phyloP scores from a whole-genome alignment of 2,888 invertebrate genomes.

The Rugalucina vietnamica region DNA sequence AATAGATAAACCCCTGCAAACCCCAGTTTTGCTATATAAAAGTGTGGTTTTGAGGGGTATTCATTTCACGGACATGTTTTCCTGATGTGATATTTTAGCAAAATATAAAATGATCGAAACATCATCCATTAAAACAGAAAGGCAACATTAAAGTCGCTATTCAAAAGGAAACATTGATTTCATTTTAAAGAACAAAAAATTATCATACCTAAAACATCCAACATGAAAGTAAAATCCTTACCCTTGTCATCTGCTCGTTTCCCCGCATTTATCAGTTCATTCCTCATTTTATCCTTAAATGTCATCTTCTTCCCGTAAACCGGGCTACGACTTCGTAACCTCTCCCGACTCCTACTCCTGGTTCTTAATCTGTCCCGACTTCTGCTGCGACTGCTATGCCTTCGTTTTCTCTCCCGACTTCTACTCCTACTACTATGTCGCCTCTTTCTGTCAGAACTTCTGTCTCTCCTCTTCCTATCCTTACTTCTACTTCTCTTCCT shows the following conservation, averaged over 20 bases:
- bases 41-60: no score
- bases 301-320: constrained; percentile 73
- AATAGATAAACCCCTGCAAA: no score
- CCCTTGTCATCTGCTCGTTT: constrained; percentile 56
- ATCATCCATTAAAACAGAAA: no score
- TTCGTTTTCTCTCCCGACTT: constrained; percentile 27
- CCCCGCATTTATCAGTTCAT: constrained; percentile 76
- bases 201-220: no score
- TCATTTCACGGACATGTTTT: no score
- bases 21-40: no score
- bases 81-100: no score
- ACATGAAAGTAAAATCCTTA: constrained; percentile 11
- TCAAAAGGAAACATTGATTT: no score
- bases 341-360: constrained; percentile 55
- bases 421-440: constrained; percentile 53
- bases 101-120: no score
- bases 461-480: constrained; percentile 53
- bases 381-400: constrained; percentile 57
- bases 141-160: no score
- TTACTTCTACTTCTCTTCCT: constrained; percentile 60
- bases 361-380: constrained; percentile 23
- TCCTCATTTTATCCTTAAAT: constrained; percentile 81
- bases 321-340: constrained; percentile 60
- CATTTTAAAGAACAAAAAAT: no score
- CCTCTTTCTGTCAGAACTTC: constrained; percentile 52